Evolutionary conservation across 2,888 invertebrate genomes (phyloP).

Genomic region (Ornithoptera alexandrae): DNA sequence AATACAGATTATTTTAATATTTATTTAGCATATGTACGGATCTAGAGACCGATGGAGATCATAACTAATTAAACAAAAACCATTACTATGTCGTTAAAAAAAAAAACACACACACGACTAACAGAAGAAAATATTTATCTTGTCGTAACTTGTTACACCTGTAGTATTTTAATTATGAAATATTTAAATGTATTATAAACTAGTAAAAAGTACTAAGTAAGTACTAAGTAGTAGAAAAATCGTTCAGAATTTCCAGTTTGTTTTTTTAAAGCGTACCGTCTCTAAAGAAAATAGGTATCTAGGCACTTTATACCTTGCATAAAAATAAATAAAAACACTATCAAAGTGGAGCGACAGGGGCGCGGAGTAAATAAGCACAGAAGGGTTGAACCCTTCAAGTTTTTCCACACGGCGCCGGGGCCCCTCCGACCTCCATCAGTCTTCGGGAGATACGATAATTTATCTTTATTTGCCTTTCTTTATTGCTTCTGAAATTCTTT

Average conservation of each 20-base stretch:
- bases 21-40: neutral
- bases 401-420: constrained; percentile 55
- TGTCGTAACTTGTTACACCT: too few relatives aligned
- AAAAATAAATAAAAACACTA: constrained; percentile 57
- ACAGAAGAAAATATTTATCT: too few relatives aligned
- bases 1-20: constrained; percentile 24
- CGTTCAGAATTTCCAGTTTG: neutral
- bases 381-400: constrained; percentile 72
- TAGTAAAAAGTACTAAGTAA: too few relatives aligned
- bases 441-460: constrained; percentile 72
- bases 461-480: constrained; percentile 71
- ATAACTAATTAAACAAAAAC: too few relatives aligned
- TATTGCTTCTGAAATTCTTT: constrained; percentile 60
- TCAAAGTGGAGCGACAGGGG: constrained; percentile 55
- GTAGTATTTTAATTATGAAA: too few relatives aligned
- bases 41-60: too few relatives aligned
- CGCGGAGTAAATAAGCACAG: constrained; percentile 60
- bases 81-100: too few relatives aligned
- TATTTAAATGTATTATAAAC: too few relatives aligned
- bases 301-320: constrained; percentile 34
- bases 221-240: neutral
- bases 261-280: neutral
- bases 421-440: constrained; percentile 64
- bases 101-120: too few relatives aligned
- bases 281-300: constrained; percentile 10